Evolutionary conservation across 2,113 vertebrate genomes (phyloP).

Genomic region (Seriola rivoliana): DNA sequence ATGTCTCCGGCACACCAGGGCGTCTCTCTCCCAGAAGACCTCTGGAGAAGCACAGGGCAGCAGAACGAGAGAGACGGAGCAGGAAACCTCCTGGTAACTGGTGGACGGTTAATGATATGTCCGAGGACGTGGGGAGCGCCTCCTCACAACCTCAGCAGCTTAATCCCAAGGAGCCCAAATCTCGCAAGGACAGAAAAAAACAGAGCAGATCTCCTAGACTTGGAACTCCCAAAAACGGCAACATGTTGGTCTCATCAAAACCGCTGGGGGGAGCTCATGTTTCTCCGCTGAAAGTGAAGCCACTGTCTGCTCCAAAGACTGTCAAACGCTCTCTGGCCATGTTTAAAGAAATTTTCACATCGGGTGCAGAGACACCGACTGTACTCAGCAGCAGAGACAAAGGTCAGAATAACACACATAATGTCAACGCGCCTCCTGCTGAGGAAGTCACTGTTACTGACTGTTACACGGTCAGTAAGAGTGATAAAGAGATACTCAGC

Average conservation of each 20-base stretch:
- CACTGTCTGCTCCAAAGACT: constrained; percentile 45
- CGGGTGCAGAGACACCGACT: background rate
- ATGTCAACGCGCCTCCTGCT: background rate
- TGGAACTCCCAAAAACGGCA: constrained; percentile 33
- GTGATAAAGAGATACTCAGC: background rate
- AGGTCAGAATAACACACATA: background rate
- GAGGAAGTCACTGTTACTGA: background rate
- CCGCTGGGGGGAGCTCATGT: constrained; percentile 25
- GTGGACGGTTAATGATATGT: constrained; percentile 49
- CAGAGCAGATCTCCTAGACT: background rate
- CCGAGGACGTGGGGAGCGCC: background rate
- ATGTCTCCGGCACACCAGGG: background rate
- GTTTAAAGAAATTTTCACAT: constrained; percentile 60
- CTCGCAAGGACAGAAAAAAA: background rate
- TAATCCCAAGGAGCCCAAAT: constrained; percentile 21
- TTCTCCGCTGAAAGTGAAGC: background rate
- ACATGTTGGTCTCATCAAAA: background rate
- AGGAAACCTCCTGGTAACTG: constrained; percentile 61
- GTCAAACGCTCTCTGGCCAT: constrained; percentile 62
- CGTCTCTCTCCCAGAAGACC: background rate
- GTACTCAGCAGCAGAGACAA: background rate
- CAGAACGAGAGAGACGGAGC: constrained; percentile 41
- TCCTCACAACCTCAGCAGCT: constrained; percentile 3
- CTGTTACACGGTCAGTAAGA: background rate
- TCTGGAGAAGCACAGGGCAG: background rate